Conservation (phyloP, 2,797 vertebrate species). For the Sebastes nivosus region DNA sequence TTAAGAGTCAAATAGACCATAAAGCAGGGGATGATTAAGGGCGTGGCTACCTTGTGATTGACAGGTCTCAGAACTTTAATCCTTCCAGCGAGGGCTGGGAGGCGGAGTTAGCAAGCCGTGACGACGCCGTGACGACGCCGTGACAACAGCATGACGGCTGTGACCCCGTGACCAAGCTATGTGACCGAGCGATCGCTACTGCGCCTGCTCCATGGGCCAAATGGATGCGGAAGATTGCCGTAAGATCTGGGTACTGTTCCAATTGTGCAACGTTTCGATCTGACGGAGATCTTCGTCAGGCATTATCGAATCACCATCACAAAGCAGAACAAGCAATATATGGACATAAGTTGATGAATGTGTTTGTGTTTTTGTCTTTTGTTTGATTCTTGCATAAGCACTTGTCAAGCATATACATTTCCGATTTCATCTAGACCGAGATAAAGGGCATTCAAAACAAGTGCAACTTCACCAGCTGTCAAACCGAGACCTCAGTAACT, state of each 20-base stretch:
- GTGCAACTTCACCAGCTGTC: neutral
- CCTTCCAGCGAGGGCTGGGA: no score
- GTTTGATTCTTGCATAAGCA: neutral
- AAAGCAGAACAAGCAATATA: neutral
- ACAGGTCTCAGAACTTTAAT: fast-evolving
- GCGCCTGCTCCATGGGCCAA: no score
- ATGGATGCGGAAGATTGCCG: no score
- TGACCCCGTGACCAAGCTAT: no score
- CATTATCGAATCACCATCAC: fast-evolving
- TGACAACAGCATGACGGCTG: no score
- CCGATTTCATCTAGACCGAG: neutral
- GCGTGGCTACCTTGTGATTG: no score
- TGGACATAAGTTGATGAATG: neutral
- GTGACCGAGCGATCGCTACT: no score
- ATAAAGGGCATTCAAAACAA: neutral
- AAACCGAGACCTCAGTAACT: neutral
- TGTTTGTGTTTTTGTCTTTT: neutral
- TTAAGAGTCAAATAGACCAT: no score
- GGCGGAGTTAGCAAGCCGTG: no score
- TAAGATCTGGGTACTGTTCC: fast-evolving
- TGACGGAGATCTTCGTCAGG: neutral
- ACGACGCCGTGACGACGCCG: no score
- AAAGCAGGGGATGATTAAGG: no score
- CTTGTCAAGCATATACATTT: neutral
- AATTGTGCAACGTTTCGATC: neutral